A percentile compares a stretch with the other conserved stretches of the same genome.
phyloP scores from a whole-genome alignment of 2,888 invertebrate species.

The Rapana venosa region DNA sequence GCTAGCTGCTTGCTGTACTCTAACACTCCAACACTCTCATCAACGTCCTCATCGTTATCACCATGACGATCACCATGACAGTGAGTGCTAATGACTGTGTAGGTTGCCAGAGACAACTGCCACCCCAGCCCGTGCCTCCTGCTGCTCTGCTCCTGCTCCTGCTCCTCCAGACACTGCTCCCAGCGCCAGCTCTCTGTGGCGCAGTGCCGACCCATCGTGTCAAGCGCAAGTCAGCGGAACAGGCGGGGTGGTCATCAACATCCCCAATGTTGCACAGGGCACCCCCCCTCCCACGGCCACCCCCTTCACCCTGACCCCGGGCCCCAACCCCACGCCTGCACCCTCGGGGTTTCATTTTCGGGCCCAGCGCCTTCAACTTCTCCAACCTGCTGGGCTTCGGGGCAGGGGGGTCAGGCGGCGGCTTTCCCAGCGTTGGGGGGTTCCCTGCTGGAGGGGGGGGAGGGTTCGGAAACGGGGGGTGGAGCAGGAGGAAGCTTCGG shows the following conservation, averaged over 20 bases:
- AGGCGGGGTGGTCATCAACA: background rate
- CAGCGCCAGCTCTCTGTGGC: background rate
- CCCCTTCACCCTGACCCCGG: background rate
- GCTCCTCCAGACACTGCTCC: background rate
- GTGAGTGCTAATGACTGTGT: too few species aligned
- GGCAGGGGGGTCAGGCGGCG: background rate
- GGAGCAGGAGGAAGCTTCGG: background rate
- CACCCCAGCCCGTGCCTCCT: too few species aligned
- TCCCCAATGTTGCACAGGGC: background rate
- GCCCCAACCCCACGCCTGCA: background rate
- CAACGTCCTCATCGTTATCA: too few species aligned
- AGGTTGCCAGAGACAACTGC: too few species aligned
- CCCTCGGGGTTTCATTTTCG: background rate
- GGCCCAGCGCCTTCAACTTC: background rate
- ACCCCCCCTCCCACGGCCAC: background rate
- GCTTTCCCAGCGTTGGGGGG: background rate
- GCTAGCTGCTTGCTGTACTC: too few species aligned
- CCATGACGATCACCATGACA: too few species aligned
- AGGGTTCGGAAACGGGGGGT: background rate
- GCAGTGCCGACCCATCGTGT: background rate
- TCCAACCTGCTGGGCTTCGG: background rate
- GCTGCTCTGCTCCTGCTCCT: background rate
- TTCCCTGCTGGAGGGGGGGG: background rate
- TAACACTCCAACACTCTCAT: too few species aligned
- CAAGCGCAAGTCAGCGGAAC: slow-evolving; percentile 12